Evolutionary conservation across 2,888 invertebrate genomes (phyloP).

Genomic region (Drosophila sordidula): DNA sequence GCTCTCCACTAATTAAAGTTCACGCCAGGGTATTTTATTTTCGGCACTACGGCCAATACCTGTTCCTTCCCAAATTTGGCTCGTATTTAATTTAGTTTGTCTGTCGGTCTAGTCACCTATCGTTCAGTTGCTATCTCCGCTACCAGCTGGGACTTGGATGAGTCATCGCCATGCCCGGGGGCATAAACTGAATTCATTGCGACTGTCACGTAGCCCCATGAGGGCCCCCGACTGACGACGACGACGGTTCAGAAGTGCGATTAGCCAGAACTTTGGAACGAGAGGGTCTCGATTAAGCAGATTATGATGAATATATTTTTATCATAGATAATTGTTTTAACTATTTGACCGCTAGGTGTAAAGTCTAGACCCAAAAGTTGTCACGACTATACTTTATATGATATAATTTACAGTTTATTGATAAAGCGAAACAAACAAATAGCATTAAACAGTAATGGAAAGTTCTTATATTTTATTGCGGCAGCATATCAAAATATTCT

Average conservation of each 20-base stretch:
- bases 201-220: constrained; percentile 52
- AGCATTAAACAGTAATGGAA: no score
- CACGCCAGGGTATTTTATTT: background rate
- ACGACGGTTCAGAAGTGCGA: constrained; percentile 20
- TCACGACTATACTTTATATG: background rate
- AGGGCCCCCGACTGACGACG: constrained; percentile 3
- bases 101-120: constrained; percentile 25
- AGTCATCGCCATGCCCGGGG: constrained; percentile 36
- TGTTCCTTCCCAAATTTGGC: constrained; percentile 9
- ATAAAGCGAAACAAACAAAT: background rate
- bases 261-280: constrained; percentile 33
- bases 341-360: constrained; percentile 4
- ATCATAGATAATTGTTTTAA: constrained; percentile 34
- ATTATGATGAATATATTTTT: constrained; percentile 18
- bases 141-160: constrained; percentile 30
- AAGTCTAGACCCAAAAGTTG: background rate
- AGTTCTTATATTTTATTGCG: no score
- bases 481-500: no score
- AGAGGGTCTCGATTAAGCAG: constrained; percentile 20
- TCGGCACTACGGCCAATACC: background rate
- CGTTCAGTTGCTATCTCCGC: constrained; percentile 23
- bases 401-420: constrained; percentile 2
- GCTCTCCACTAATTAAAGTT: background rate
- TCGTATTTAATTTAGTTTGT: constrained; percentile 31
- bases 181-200: constrained; percentile 36